Evolutionary conservation across 2,113 vertebrate species (phyloP), one percentile per base, ranked within the genome.

Genomic region (Myodes glareolus): DNA sequence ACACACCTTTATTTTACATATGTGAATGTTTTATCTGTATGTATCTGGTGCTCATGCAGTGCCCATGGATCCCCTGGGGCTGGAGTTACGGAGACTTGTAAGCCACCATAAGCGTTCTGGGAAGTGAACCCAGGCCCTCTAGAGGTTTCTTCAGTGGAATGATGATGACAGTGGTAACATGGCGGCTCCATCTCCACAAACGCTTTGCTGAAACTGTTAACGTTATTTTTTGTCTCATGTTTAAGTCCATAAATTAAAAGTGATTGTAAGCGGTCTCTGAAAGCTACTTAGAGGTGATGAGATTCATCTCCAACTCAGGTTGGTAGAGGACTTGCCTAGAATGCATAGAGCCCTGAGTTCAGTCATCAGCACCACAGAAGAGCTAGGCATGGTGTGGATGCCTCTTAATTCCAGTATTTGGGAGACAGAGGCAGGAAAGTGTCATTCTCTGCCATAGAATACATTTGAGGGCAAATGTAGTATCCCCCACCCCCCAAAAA

Each of bases 241-340:
- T 92, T 92, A 91, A 90, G 65, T 85, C 21, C 50, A 61, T 45
- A 90, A 94, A 76, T 77, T 97, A 75, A 91, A 91, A 95, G 45
- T 88, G 75, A 85, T 65, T 97, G 39, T 84, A 88, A 90, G 4
- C 67, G 61, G 31, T 88, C 72, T 42, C 55, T 88, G 50, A 98
- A 88, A 75, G 36, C 80, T 84, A 96, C 61, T 88, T 58, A 78
- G 75, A 89, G 27, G 55, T 95, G 78, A 52, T n/a, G 33, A 21
- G 84, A 75, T 89, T 94, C 47, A 95, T 92, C 36, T 84, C 67
- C 19, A 93, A 65, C 80, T 82, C 81, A 84, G 21, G 36, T 82
- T 63, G n/a, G 58, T 85, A 65, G 39, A 65, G 39, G 19, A 8
- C 82, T 65, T 85, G 82, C 61, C 61, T 85, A 10, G 39, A 29